phyloP scores from a whole-genome alignment of 2,797 vertebrate genomes.

The Micropoecilia bifurca region DNA sequence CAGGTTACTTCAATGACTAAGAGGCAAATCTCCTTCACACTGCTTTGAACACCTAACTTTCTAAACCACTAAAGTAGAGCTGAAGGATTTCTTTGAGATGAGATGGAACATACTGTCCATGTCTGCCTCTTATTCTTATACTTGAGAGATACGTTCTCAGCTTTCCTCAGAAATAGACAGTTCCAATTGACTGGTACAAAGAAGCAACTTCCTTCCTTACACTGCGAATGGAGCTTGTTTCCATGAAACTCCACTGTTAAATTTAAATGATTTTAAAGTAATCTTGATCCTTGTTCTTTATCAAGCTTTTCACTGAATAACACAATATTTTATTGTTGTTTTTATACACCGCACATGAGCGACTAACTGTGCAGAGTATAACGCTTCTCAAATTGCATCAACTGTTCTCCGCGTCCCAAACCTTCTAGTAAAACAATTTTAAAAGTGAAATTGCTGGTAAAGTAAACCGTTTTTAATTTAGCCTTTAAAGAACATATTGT shows the following conservation, averaged over 20 bases:
- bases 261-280: background rate
- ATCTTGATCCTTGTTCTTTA: background rate
- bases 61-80: background rate
- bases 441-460: background rate
- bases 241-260: background rate
- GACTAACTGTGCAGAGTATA: background rate
- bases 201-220: background rate
- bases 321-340: background rate
- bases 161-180: background rate
- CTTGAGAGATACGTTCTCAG: background rate
- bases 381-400: background rate
- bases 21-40: background rate
- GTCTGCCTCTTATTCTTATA: background rate
- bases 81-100: background rate
- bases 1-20: background rate
- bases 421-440: slow-evolving; percentile 3
- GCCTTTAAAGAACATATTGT: background rate
- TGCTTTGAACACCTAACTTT: background rate
- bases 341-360: background rate
- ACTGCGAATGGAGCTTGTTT: background rate
- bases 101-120: background rate
- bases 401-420: background rate
- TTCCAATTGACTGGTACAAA: background rate
- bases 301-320: background rate
- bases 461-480: background rate